Percentiles rank a stretch among this genome's conserved stretches.
phyloP scores from a whole-genome alignment of 1,140 invertebrate species.

The Bilobella aurantiaca region DNA sequence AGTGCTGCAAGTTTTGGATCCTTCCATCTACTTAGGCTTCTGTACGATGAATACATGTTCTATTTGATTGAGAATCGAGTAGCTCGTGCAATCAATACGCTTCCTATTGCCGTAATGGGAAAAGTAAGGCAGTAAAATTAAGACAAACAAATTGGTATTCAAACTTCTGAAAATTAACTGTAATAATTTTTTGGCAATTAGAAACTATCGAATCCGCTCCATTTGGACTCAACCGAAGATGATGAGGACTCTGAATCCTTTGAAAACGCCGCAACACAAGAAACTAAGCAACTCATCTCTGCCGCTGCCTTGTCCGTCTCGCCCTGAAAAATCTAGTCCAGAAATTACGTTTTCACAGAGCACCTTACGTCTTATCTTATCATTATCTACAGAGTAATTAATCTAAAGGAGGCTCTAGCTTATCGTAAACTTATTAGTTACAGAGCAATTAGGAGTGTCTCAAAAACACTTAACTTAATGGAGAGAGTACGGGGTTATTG shows the following conservation, averaged over 20 bases:
- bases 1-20: conserved; percentile 97
- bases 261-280: background rate
- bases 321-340: background rate
- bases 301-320: background rate
- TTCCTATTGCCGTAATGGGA: conserved; percentile 89
- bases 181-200: background rate
- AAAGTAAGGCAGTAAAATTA: conserved; percentile 38
- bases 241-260: conserved; percentile 3
- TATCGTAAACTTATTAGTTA: no score
- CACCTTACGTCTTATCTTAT: background rate
- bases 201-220: background rate
- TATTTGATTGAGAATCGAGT: conserved; percentile 96
- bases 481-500: no score
- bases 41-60: conserved; percentile 99
- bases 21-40: conserved; percentile 91
- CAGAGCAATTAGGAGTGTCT: no score
- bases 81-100: conserved; percentile 74
- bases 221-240: background rate
- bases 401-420: no score
- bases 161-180: background rate
- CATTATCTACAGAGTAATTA: no score
- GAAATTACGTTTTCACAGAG: background rate
- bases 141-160: background rate
- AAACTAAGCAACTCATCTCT: background rate
- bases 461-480: no score